Conservation (phyloP, 2,888 invertebrate species). For the Sesia apiformis region DNA sequence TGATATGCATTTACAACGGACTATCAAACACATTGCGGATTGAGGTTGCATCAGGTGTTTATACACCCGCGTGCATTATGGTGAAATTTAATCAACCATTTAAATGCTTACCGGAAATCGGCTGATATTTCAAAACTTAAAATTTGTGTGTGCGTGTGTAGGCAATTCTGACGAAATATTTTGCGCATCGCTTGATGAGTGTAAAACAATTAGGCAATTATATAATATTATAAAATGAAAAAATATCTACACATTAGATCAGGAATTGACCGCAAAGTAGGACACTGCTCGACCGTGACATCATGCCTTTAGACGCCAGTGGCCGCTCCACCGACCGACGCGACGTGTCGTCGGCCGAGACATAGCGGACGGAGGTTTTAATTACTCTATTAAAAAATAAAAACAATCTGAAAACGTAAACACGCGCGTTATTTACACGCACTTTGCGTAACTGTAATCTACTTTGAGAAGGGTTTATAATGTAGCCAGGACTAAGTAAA, state of each 20-base stretch:
- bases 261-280: conserved; percentile 27
- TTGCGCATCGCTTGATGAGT: neutral
- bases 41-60: conserved; percentile 5
- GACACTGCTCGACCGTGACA: conserved; percentile 53
- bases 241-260: neutral
- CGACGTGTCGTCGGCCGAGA: neutral
- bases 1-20: neutral
- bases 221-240: neutral
- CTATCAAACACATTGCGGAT: conserved; percentile 1
- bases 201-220: neutral
- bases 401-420: conserved; percentile 3
- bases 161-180: neutral
- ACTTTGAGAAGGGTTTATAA: conserved; percentile 42
- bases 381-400: conserved; percentile 9
- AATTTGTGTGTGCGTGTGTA: neutral
- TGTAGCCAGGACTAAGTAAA: conserved; percentile 8
- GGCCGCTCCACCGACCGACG: no score
- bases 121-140: neutral
- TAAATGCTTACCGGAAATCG: neutral
- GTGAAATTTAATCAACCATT: neutral
- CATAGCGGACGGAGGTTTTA: neutral
- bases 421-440: conserved; percentile 6
- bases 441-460: conserved; percentile 17
- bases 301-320: conserved; percentile 5
- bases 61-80: neutral